Evolutionary conservation across 2,888 invertebrate species (phyloP).

Genomic region (Eucera pruinosa): DNA sequence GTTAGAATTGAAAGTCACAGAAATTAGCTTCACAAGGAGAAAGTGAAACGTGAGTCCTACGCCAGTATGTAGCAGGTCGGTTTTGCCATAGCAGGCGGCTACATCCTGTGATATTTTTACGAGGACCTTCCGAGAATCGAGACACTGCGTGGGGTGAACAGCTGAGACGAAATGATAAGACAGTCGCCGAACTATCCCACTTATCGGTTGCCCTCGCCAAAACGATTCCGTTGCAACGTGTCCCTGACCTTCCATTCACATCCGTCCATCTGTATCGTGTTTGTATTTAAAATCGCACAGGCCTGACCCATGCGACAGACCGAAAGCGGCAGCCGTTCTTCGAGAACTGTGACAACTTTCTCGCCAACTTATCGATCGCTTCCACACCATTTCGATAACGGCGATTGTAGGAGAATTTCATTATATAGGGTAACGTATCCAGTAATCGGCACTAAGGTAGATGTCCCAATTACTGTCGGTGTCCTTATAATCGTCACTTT

Average conservation of each 20-base stretch:
- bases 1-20: neutral
- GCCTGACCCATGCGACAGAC: neutral
- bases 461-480: no score
- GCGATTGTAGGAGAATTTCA: neutral
- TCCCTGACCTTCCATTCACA: constrained; percentile 64
- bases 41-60: constrained; percentile 57
- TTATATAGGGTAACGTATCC: no score
- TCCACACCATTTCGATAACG: neutral
- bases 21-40: constrained; percentile 39
- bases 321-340: neutral
- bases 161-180: constrained; percentile 77
- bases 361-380: constrained; percentile 1
- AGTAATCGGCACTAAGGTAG: no score
- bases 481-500: no score
- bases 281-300: constrained; percentile 26
- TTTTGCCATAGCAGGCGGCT: constrained; percentile 69
- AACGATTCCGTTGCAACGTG: constrained; percentile 47
- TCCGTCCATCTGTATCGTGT: constrained; percentile 49
- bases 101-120: constrained; percentile 79
- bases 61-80: constrained; percentile 59
- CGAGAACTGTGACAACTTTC: neutral
- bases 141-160: constrained; percentile 75
- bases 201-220: constrained; percentile 65
- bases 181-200: constrained; percentile 50
- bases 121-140: constrained; percentile 78